These are phyloP conservation scores for Tragopan temminckii DNA, from an alignment of 2,797 vertebrate species.

Conservation along the genomic window DNA sequence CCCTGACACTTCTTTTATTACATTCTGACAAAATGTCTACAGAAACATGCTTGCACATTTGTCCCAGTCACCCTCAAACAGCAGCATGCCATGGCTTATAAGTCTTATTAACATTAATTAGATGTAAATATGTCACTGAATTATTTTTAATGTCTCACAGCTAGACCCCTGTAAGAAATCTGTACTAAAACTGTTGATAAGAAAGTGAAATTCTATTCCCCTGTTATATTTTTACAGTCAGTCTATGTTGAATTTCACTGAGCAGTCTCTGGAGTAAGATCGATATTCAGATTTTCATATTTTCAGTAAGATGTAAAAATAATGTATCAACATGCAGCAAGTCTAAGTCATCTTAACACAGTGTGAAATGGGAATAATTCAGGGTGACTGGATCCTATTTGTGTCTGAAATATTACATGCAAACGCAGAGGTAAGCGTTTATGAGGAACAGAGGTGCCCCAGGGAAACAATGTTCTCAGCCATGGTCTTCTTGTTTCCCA, in stretches of 20 bases:
- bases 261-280: neutral
- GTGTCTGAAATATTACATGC: neutral
- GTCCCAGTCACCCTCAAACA: conserved; percentile 2
- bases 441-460: neutral
- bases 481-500: neutral
- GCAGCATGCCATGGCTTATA: neutral
- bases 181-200: neutral
- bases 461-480: neutral
- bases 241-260: neutral
- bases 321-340: neutral
- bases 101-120: conserved; percentile 28
- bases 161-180: neutral
- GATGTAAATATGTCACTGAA: conserved; percentile 13
- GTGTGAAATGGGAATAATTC: neutral
- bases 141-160: neutral
- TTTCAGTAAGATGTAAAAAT: neutral
- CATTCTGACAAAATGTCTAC: conserved; percentile 23
- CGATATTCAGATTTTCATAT: neutral
- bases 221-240: neutral
- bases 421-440: neutral
- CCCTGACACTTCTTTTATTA: neutral
- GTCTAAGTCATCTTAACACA: neutral
- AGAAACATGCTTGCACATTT: neutral
- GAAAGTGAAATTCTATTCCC: neutral
- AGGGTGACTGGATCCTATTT: neutral